Base-by-base conservation (phyloP, 2,888 invertebrate genomes). In the Hoplodrina blanda region DNA sequence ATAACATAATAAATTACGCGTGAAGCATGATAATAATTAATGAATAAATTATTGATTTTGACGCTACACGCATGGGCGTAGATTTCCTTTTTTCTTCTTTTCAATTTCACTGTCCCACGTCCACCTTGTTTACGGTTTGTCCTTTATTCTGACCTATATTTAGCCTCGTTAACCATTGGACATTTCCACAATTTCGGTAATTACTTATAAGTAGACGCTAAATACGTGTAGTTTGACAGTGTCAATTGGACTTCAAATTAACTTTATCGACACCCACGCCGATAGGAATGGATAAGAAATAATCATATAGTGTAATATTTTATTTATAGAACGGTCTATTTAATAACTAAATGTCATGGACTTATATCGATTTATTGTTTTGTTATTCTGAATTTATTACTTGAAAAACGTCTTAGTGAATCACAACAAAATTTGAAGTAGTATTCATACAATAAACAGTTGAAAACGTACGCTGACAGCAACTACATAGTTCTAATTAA, bases 21-120 rank as follows among this genome's bases (percentile, higher is more conserved):
- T 57, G 44, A 67, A 53, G 56, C 57, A 57, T 68, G 56, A 61
- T 56, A 72, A 80, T 78, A 67, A 72, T 76, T 65, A 76, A 72
- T 80, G 54, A 71, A 71, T 55, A 64, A 57, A 53, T 64, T 53
- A 75, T 78, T 64, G 57, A 71, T 79, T 69, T 56, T 55, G 33
- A 25, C 19, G 25, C 19, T 19, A 17, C 62, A 60, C 44, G 60
- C 59, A 46, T 73, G 11, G 37, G 11, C 56, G 44, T 50, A 60
- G 19, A 68, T 46, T 56, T 52, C n/a, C n/a, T 6, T 52, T 73
- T 49, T 56, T 74, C 41, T 56, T 74, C 11, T 50, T 55, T 65
- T 57, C 25, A 65, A n/a, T 73, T 65, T 37, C 20, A 30, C 15
- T 2, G 15, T 4, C 13, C 8, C 3, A 17, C 4, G 6, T n/a